Evolutionary conservation across 2,797 vertebrate species (phyloP).

Genomic region (Leontopithecus rosalia): DNA sequence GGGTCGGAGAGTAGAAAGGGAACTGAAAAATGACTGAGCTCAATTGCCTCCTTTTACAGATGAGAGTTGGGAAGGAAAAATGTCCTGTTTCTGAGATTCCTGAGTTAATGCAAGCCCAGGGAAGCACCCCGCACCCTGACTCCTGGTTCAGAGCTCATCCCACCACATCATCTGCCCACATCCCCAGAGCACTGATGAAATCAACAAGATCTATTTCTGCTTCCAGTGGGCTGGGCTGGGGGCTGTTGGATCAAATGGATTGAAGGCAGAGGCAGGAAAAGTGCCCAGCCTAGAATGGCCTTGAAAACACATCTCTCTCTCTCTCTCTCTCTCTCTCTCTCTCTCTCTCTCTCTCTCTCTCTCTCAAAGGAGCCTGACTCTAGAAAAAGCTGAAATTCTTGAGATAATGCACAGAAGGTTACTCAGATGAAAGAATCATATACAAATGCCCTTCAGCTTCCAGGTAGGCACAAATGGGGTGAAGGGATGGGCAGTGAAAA

Average conservation of each 20-base stretch:
- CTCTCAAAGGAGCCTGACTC: neutral
- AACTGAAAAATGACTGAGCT: neutral
- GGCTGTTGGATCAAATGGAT: neutral
- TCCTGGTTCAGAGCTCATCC: neutral
- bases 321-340: too few species aligned
- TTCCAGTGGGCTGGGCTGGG: neutral
- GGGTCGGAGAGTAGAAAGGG: neutral
- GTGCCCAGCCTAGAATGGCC: neutral
- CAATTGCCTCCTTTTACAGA: neutral
- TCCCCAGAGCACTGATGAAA: neutral
- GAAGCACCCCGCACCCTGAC: neutral
- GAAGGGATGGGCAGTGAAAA: neutral
- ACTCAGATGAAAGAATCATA: neutral
- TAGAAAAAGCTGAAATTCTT: neutral
- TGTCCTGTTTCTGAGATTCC: neutral
- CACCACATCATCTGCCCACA: neutral
- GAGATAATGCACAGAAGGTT: neutral
- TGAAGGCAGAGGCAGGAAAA: neutral
- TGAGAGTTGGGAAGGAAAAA: neutral
- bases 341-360: neutral
- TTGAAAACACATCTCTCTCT: neutral
- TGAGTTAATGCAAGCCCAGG: neutral
- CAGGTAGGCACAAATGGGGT: neutral
- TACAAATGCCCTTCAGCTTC: neutral
- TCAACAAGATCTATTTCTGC: neutral